These are phyloP conservation scores for Hydrolagus affinis DNA, from an alignment of 2,113 vertebrate genomes.

Conservation along the genomic window DNA sequence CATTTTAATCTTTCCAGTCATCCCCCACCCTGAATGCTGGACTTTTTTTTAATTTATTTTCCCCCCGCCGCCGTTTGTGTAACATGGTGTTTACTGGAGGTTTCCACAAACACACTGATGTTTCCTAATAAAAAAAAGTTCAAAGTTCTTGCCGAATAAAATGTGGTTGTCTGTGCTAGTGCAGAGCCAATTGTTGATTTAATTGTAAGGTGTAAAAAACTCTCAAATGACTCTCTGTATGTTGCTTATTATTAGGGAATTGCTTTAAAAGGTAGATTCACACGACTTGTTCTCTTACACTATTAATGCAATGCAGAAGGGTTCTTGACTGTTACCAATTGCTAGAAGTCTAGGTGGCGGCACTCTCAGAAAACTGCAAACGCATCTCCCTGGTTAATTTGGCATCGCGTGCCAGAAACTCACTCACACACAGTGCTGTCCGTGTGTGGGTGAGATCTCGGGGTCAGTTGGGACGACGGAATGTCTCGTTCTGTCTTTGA, in stretches of 20 bases:
- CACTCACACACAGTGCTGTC: too few species aligned
- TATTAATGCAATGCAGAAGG: not conserved
- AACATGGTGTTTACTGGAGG: conserved; percentile 25
- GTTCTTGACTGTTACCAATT: not conserved
- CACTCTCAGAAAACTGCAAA: not conserved
- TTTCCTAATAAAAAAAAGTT: conserved; percentile 31
- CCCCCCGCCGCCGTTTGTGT: not conserved
- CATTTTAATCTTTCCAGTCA: conserved; percentile 18
- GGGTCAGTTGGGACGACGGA: too few species aligned
- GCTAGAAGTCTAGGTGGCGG: not conserved
- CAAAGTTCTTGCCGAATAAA: conserved; percentile 25
- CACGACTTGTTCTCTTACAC: not conserved
- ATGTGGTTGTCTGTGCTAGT: conserved; percentile 26
- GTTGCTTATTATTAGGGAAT: conserved; percentile 17
- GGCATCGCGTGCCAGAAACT: not conserved
- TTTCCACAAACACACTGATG: conserved; percentile 18
- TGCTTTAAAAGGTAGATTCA: conserved; percentile 22
- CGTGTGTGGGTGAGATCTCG: not conserved
- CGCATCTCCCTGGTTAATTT: not conserved
- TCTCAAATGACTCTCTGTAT: not conserved
- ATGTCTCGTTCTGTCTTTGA: not conserved
- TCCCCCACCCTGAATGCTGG: conserved; percentile 8
- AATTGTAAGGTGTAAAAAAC: not conserved
- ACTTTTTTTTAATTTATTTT: conserved; percentile 7
- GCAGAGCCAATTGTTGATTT: conserved; percentile 24